Percentiles rank a stretch among this genome's conserved stretches.
Evolutionary conservation across 2,797 vertebrate species (phyloP).

Genomic region (Sitta carolinensis): DNA sequence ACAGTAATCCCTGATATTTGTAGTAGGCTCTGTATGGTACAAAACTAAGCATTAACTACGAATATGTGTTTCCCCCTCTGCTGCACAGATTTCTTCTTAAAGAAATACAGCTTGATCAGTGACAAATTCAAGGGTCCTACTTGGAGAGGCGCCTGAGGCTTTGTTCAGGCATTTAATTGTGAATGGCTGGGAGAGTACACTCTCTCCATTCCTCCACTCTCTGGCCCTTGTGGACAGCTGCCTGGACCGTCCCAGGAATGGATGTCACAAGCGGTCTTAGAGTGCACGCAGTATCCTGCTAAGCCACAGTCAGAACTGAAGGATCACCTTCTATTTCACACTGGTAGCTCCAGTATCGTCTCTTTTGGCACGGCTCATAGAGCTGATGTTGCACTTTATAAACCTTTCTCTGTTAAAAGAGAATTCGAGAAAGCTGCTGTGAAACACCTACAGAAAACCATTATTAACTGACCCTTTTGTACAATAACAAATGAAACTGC

Average conservation of each 20-base stretch:
- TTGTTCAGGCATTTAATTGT: not conserved
- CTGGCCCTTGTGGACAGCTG: too few relatives aligned
- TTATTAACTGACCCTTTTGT: not conserved
- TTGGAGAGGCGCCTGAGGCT: not conserved
- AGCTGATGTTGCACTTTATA: not conserved
- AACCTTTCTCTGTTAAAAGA: not conserved
- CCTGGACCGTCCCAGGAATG: accelerated
- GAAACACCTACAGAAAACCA: not conserved
- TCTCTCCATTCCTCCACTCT: not conserved
- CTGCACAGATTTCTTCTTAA: not conserved
- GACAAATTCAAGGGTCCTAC: not conserved
- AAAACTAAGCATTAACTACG: not conserved
- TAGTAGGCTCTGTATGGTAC: not conserved
- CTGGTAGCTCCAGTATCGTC: not conserved
- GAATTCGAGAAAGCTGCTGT: not conserved
- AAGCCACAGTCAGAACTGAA: not conserved
- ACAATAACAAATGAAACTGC: not conserved
- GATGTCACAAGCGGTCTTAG: too few relatives aligned
- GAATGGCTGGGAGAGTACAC: not conserved
- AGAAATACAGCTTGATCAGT: not conserved
- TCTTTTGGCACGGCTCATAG: not conserved
- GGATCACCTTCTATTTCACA: not conserved
- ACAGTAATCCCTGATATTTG: not conserved
- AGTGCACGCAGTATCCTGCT: accelerated
- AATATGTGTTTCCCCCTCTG: not conserved